Conservation (phyloP, 2,797 vertebrate genomes). For the Naso thynnoides region DNA sequence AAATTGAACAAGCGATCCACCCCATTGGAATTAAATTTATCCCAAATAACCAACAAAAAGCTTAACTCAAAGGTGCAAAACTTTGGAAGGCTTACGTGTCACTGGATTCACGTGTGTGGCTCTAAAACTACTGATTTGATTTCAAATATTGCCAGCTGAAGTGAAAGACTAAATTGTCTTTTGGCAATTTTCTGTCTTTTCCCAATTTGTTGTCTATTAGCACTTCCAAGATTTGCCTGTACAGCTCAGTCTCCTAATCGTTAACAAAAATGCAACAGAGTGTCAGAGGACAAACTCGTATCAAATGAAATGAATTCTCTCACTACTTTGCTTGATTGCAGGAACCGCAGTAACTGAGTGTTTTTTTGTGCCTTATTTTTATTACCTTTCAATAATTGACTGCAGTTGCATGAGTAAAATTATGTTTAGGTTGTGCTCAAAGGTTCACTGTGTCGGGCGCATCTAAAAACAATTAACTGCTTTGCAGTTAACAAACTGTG, state of each 20-base stretch:
- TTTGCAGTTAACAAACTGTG: not conserved
- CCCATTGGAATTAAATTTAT: not conserved
- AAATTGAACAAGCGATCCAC: too few relatives aligned
- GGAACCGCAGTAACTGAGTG: not conserved
- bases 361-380: constrained; percentile 11
- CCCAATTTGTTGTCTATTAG: too few relatives aligned
- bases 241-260: not conserved
- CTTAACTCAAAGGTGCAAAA: not conserved
- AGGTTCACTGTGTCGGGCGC: not conserved
- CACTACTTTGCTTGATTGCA: too few relatives aligned
- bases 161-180: not conserved
- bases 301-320: constrained; percentile 7
- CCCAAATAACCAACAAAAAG: not conserved
- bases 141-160: not conserved
- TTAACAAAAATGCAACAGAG: not conserved
- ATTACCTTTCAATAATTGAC: constrained; percentile 12
- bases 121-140: not conserved
- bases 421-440: not conserved
- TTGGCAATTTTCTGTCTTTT: too few relatives aligned
- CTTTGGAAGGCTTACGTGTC: not conserved
- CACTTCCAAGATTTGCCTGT: not conserved
- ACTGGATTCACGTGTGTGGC: not conserved
- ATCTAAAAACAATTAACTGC: constrained; percentile 2
- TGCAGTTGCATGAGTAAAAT: not conserved
- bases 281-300: not conserved